Conservation (phyloP, 2,113 vertebrate species). For the Cervus canadensis region DNA sequence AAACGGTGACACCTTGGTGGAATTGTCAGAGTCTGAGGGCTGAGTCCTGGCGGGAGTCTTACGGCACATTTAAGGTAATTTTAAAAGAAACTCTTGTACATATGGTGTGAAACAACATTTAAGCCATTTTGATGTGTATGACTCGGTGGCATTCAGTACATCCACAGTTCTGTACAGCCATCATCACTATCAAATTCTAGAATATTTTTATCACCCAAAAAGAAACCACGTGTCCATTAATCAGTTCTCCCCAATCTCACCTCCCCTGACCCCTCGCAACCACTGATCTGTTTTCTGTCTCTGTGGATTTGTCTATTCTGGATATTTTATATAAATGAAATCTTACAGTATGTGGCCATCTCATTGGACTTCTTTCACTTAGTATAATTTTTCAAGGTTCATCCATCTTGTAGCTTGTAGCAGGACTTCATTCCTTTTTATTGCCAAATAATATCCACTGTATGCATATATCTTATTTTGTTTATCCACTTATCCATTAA, state of each 20-base stretch:
- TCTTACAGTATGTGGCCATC: background rate
- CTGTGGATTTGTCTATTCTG: background rate
- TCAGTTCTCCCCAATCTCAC: background rate
- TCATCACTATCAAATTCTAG: background rate
- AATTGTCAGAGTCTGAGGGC: background rate
- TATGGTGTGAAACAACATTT: background rate
- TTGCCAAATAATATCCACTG: background rate
- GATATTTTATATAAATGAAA: background rate
- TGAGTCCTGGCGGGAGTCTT: background rate
- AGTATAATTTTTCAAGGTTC: background rate
- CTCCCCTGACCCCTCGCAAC: background rate
- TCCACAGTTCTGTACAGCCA: background rate
- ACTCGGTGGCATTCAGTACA: background rate
- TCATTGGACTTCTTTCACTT: background rate
- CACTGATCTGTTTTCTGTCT: background rate
- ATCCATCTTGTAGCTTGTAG: background rate
- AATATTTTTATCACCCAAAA: background rate
- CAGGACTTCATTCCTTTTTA: background rate
- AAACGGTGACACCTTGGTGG: background rate
- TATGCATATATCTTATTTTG: no score
- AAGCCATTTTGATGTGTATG: background rate
- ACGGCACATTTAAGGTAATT: background rate
- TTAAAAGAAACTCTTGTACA: background rate
- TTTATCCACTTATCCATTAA: background rate
- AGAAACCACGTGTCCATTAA: background rate